Conservation (phyloP, 2,888 invertebrate species). For the Norana najaformis region DNA sequence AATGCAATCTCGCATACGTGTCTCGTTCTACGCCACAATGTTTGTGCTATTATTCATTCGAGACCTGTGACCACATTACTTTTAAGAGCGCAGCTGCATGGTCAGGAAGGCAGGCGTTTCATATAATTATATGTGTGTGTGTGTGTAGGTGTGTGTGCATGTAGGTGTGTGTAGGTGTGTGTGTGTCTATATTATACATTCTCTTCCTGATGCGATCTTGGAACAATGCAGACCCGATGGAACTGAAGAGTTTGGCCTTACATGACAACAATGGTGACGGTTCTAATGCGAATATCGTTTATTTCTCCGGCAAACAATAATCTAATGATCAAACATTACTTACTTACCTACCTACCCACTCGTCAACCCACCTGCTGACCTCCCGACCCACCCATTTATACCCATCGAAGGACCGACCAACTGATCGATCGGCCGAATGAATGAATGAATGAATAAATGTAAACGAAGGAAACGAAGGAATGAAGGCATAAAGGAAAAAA, state of each 20-base stretch:
- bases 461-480: neutral
- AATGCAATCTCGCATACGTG: neutral
- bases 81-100: neutral
- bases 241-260: no score
- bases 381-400: no score
- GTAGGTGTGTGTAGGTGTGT: neutral
- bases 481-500: neutral
- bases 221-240: no score
- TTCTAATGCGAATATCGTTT: no score
- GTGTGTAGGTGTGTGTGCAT: neutral
- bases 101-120: neutral
- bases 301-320: no score
- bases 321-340: no score
- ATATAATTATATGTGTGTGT: neutral
- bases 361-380: no score
- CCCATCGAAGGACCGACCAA: no score
- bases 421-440: no score
- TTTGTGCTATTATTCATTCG: neutral
- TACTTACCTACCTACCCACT: neutral
- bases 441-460: neutral
- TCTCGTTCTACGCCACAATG: neutral
- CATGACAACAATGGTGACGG: no score
- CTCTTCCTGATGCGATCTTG: no score
- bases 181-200: no score
- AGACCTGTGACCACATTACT: neutral